Conservation (phyloP, 2,113 vertebrate genomes). For the Xyrauchen texanus region DNA sequence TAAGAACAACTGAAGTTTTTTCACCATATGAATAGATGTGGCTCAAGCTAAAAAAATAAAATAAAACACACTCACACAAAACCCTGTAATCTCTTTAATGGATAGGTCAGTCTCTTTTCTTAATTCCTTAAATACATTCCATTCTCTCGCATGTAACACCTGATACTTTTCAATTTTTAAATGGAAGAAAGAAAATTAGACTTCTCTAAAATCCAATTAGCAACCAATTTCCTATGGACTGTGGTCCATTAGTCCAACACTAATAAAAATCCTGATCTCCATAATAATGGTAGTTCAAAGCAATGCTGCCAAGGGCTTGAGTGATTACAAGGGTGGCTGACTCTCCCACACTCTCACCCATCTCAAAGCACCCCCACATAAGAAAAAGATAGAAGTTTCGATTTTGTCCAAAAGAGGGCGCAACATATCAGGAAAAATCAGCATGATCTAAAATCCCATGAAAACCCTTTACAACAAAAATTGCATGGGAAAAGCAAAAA, state of each 20-base stretch:
- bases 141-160: not conserved
- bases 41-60: no score
- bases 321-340: not conserved
- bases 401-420: slow-evolving; percentile 14
- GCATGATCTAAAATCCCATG: not conserved
- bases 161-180: not conserved
- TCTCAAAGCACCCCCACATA: no score
- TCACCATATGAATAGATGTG: no score
- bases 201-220: not conserved
- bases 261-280: slow-evolving; percentile 4
- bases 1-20: no score
- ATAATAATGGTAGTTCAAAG: slow-evolving; percentile 22
- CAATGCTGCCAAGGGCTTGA: slow-evolving; percentile 1
- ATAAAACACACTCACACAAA: no score
- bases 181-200: not conserved
- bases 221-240: slow-evolving; percentile 40
- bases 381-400: not conserved
- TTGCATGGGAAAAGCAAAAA: not conserved
- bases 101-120: not conserved
- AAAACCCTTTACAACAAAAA: no score
- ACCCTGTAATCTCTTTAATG: not conserved
- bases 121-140: not conserved
- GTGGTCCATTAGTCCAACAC: not conserved
- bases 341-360: not conserved
- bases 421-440: not conserved